Conservation (phyloP, 1,140 invertebrate species). For the Lamellibrachia luymesi region DNA sequence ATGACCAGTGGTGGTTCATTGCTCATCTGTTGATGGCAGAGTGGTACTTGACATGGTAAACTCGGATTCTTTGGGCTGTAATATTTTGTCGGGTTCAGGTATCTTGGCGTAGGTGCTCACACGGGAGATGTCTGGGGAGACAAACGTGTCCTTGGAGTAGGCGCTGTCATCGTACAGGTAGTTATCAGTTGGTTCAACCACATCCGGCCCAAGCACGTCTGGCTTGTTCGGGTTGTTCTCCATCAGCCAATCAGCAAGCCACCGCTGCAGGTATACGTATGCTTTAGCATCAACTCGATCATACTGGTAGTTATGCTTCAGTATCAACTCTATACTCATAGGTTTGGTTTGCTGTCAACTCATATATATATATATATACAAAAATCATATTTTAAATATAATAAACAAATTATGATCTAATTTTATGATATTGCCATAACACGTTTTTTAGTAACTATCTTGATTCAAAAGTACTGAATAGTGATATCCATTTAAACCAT, state of each 20-base stretch:
- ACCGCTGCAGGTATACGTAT: constrained; percentile 55
- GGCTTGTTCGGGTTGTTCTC: constrained; percentile 75
- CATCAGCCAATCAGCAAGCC: constrained; percentile 76
- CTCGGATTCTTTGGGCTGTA: background rate
- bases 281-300: background rate
- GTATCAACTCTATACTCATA: background rate
- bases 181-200: background rate
- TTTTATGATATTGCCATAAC: too few species aligned
- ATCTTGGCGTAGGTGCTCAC: background rate
- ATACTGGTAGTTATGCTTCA: background rate
- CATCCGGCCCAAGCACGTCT: constrained; percentile 31
- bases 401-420: too few species aligned
- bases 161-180: background rate
- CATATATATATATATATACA: too few species aligned
- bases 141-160: background rate
- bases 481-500: too few species aligned
- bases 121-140: background rate
- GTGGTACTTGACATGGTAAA: background rate
- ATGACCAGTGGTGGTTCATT: background rate
- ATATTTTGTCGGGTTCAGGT: background rate
- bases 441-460: too few species aligned
- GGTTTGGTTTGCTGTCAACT: background rate
- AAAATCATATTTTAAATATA: too few species aligned
- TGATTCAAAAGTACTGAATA: too few species aligned
- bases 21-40: background rate